Evolutionary conservation across 1,140 invertebrate genomes (phyloP).

Genomic region (Drosophila athabasca): DNA sequence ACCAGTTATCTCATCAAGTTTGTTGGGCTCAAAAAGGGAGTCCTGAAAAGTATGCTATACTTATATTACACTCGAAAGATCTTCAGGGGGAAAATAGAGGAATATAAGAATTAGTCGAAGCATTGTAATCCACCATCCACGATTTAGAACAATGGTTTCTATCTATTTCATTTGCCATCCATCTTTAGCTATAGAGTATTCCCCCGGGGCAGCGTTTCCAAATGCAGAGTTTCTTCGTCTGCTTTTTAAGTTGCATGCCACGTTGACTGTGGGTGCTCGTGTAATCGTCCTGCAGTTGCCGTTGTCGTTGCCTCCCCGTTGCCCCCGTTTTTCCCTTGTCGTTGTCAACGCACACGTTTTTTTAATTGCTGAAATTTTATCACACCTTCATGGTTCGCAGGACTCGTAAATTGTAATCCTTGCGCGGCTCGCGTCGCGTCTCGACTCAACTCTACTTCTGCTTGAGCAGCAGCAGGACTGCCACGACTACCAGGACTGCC

Average conservation of each 20-base stretch:
- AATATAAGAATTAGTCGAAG: too few relatives aligned
- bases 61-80: not conserved
- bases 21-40: not conserved
- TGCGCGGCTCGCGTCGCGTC: conserved; percentile 46
- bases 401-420: conserved; percentile 82
- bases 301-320: not conserved
- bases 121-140: too few relatives aligned
- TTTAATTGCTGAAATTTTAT: conserved; percentile 83
- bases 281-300: conserved; percentile 24
- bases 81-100: too few relatives aligned
- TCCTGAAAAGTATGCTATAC: conserved; percentile 2
- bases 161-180: not conserved
- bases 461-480: conserved; percentile 19
- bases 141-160: too few relatives aligned
- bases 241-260: conserved; percentile 71
- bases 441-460: conserved; percentile 31
- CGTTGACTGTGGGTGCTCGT: conserved; percentile 38
- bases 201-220: not conserved
- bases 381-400: conserved; percentile 81
- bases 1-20: not conserved
- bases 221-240: conserved; percentile 32
- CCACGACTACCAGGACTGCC: too few relatives aligned
- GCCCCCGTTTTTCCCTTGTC: conserved; percentile 16
- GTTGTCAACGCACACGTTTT: conserved; percentile 82
- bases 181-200: conserved; percentile 39